Evolutionary conservation across 2,888 invertebrate species (phyloP).

Genomic region (Ochlodes sylvanus): DNA sequence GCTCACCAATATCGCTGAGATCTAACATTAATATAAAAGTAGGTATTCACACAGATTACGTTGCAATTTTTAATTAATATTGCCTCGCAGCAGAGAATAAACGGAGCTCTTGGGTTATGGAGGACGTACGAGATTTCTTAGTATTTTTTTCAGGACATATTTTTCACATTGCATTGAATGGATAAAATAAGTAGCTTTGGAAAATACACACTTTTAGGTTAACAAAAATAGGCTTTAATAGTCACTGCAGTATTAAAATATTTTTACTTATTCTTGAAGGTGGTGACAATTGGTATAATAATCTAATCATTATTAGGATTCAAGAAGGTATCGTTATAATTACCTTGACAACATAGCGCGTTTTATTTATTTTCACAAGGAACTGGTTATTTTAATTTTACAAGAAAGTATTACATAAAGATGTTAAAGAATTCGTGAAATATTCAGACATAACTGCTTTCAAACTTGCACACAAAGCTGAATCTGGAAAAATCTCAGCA

Average conservation of each 20-base stretch:
- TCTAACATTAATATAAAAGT: slow-evolving; percentile 27
- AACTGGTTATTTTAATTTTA: too few relatives aligned
- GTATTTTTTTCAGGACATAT: not conserved
- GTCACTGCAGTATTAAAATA: too few relatives aligned
- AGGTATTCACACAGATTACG: slow-evolving; percentile 23
- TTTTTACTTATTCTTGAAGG: too few relatives aligned
- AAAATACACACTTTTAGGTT: too few relatives aligned
- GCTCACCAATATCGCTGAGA: not conserved
- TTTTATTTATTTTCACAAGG: too few relatives aligned
- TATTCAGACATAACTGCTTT: not conserved
- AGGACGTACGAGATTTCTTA: not conserved
- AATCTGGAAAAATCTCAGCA: slow-evolving; percentile 20
- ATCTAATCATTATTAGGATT: too few relatives aligned
- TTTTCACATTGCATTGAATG: not conserved
- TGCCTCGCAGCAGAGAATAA: slow-evolving; percentile 13
- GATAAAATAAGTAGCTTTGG: not conserved
- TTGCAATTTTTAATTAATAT: slow-evolving; percentile 24
- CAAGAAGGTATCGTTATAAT: too few relatives aligned
- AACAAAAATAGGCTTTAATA: too few relatives aligned
- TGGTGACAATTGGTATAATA: too few relatives aligned
- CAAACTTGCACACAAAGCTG: not conserved
- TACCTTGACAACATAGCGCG: too few relatives aligned
- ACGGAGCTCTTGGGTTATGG: not conserved
- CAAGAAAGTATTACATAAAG: too few relatives aligned
- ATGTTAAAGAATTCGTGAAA: too few relatives aligned